These are phyloP conservation scores for Myrmecobius fasciatus DNA, from an alignment of 2,113 vertebrate species.

Conservation along the genomic window DNA sequence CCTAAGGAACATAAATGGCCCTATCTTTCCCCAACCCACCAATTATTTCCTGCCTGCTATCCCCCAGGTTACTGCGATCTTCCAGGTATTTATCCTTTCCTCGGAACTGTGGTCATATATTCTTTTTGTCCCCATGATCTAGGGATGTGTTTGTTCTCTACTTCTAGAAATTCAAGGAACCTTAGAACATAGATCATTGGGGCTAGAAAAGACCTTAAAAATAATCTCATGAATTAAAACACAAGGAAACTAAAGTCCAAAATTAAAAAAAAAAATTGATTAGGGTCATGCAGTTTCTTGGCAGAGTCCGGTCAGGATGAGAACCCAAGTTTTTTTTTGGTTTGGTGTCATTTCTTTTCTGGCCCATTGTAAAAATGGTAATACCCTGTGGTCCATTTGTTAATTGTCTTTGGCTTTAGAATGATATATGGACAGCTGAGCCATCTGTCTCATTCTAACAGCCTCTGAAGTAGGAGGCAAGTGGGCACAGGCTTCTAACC, in stretches of 20 bases:
- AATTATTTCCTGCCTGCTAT: conserved; percentile 91
- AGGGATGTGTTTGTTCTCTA: neutral
- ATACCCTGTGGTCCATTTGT: neutral
- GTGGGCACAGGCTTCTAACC: neutral
- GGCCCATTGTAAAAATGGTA: neutral
- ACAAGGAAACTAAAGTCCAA: neutral
- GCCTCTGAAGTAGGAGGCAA: neutral
- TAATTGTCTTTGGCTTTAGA: neutral
- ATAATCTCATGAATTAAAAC: neutral
- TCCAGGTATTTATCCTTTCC: neutral
- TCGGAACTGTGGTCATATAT: no score
- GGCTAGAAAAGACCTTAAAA: neutral
- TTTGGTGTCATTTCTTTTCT: neutral
- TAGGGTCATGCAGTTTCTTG: neutral
- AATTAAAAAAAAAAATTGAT: neutral
- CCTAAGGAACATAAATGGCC: conserved; percentile 87
- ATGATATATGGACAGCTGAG: neutral
- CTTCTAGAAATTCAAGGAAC: neutral
- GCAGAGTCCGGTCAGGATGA: neutral
- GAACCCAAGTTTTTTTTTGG: neutral
- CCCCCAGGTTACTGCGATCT: conserved; percentile 87
- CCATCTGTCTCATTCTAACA: neutral
- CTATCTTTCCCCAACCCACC: conserved; percentile 89
- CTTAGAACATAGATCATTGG: neutral
- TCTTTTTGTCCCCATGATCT: neutral